Base-by-base conservation (phyloP, 2,888 invertebrate genomes). In the Mimas tiliae region DNA sequence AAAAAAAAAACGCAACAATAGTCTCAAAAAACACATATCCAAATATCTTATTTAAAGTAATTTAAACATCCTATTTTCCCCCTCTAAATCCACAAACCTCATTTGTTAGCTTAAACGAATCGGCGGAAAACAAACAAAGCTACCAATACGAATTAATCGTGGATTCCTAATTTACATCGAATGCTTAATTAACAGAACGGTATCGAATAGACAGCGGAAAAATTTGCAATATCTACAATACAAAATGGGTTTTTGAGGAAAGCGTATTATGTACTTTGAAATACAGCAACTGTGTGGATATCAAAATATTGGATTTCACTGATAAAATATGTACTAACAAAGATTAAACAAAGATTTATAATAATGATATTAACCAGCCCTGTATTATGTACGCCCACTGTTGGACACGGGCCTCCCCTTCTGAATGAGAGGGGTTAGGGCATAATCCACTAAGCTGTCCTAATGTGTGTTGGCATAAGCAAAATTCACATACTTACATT, bases 231-330 rank as follows among this genome's bases (percentile, higher is more conserved):
- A 38, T 38, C 38, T 55, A n/a, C 53, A 1, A 55, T 34, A 16
- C 38, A 16, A 38, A 55, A 38, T 16, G 16, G 11, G 34, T 55
- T 55, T 55, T 55, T 9, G 16, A 53, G 33, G 53, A n/a, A 52
- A 16, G n/a, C 16, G 34, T 38, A 55, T 33, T 27, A n/a, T n/a
- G n/a, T n/a, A 11, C 14, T 34, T 38, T 11, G 16, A 34, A 16
- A 11, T 55, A 38, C 21, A 33, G 52, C 14, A 21, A 53, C 55
- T 50, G 50, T 50, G 14, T 11, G 53, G 38, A 34, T 34, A 66
- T 55, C 42, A 66, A 66, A 58, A 48, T 66, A 55, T 66, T 55
- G 33, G 12, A 45, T 66, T 63, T 21, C 63, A 42, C 38, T 55
- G 55, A 34, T 47, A 55, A 16, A 65, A 65, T 33, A 47, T 34